phyloP scores from a whole-genome alignment of 2,113 vertebrate species.

The Isichthys henryi region DNA sequence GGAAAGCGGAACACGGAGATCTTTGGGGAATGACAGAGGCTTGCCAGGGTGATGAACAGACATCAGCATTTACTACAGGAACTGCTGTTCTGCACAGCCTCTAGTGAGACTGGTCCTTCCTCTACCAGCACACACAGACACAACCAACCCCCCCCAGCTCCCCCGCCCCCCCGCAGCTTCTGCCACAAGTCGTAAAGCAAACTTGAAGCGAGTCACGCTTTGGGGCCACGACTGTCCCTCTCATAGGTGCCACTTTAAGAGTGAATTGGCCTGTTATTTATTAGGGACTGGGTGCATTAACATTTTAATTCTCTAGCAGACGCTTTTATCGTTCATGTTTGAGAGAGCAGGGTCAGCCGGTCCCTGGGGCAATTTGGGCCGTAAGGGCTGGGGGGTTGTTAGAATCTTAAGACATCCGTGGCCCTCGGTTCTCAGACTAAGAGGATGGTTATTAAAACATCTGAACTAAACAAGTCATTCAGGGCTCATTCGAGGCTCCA shows the following conservation, averaged over 20 bases:
- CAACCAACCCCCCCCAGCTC: background rate
- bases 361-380: background rate
- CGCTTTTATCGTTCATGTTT: background rate
- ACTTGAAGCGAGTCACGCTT: background rate
- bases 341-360: background rate
- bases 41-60: background rate
- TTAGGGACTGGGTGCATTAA: background rate
- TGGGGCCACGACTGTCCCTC: background rate
- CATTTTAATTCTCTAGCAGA: background rate
- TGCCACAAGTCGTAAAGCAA: background rate
- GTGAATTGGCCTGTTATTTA: background rate
- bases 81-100: background rate
- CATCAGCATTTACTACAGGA: background rate
- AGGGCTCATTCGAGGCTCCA: background rate
- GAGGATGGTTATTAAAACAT: background rate
- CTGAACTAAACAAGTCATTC: background rate
- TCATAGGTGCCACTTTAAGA: background rate
- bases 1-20: background rate
- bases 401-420: background rate
- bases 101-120: background rate
- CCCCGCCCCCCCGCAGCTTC: background rate
- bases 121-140: background rate
- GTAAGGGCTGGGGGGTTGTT: background rate
- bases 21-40: background rate
- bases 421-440: background rate